Evolutionary conservation across 2,797 vertebrate genomes (phyloP), one percentile per base, ranked within the genome.

Genomic region (Catharus ustulatus): DNA sequence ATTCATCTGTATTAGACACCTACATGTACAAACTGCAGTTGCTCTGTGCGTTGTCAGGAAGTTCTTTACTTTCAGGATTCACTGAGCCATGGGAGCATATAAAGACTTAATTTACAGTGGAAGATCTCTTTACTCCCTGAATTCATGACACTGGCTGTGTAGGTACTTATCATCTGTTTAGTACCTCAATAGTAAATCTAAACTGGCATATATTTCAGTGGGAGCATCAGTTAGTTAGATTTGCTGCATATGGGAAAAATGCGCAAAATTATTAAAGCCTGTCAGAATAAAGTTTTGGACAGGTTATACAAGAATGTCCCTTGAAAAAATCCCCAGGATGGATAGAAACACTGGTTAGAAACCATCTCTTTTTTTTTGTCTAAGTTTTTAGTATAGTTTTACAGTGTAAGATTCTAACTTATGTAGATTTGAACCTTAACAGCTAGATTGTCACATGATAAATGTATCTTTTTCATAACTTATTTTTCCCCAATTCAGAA

Each of bases 241-340:
- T 74, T 79, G 5, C 9, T 72, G 22, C 32, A 5, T 45, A n/a
- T 59, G 6, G 57, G 42, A n/a, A 75, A 72, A 85, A 61, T 11
- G 19, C 3, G 6, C 8, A 42, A 27, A 55, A 72, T 51, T 59
- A 24, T 59, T 87, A 48, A 90, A 81, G 3, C 7, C 8, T 46
- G 11, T 67, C 30, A 54, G 29, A 24, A 59, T 26, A 26, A 54
- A 54, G 21, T 38, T 91, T 84, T 61, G 59, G 58, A 24, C 3
- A 51, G 10, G 3, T 49, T 71, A 55, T 22, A 8, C 18, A 54
- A 54, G 8, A 87, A 59, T 0, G 5, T 18, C 63, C 4, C 10
- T 84, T 43, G 13, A 6, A 62, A 68, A 82, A 74, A 62, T 48
- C 0, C 1, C 0, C 2, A 55, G 40, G 9, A 21, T 29, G 13